Evolutionary conservation across 1,140 invertebrate genomes (phyloP).

Genomic region (Aphidius gifuensis): DNA sequence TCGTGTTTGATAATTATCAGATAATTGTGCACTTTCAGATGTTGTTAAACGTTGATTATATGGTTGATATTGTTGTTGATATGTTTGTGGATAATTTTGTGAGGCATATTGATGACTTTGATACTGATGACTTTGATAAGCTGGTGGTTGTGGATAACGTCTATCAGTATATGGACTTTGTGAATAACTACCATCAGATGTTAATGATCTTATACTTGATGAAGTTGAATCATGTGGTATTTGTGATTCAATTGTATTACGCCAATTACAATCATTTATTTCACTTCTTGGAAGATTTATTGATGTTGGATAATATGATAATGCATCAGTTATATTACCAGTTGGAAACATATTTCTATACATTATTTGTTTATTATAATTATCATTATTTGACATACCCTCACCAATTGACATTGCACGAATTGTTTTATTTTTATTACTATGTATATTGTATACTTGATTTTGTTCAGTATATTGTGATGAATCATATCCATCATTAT

Average conservation of each 20-base stretch:
- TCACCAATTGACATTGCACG: conserved; percentile 54
- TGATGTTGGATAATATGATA: conserved; percentile 73
- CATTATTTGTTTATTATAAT: conserved; percentile 60
- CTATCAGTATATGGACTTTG: conserved; percentile 61
- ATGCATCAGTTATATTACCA: conserved; percentile 70
- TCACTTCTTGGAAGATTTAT: conserved; percentile 59
- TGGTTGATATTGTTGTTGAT: conserved; percentile 47
- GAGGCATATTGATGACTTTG: conserved; percentile 43
- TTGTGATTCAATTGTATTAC: conserved; percentile 58
- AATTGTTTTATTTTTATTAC: conserved; percentile 51
- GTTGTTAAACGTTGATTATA: conserved; percentile 39
- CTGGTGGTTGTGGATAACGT: conserved; percentile 51
- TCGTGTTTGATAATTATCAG: conserved; percentile 42
- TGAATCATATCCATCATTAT: conserved; percentile 42
- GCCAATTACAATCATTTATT: conserved; percentile 60
- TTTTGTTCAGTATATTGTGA: conserved; percentile 45
- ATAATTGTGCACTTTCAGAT: conserved; percentile 39
- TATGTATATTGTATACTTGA: conserved; percentile 46
- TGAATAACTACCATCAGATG: conserved; percentile 60
- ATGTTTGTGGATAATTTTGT: conserved; percentile 45
- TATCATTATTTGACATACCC: conserved; percentile 62
- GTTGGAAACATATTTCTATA: conserved; percentile 68
- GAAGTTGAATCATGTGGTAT: conserved; percentile 57
- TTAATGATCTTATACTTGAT: conserved; percentile 59
- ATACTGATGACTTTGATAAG: conserved; percentile 44